These are phyloP conservation scores for Spisula subtruncata DNA, from an alignment of 2,888 invertebrate genomes.

Conservation along the genomic window DNA sequence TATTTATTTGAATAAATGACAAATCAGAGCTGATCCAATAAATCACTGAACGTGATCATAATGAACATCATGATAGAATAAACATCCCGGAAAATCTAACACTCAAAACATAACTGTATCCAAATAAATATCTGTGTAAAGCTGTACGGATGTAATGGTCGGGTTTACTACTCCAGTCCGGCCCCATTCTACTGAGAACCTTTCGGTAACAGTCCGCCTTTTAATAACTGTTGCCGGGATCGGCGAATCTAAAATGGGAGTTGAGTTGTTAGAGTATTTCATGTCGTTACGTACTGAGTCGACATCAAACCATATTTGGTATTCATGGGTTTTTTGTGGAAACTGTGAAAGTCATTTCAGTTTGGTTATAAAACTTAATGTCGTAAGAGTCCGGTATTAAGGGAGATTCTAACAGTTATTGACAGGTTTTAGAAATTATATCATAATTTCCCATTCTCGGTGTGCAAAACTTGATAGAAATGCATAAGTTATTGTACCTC, in stretches of 20 bases:
- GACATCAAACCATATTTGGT: too few relatives aligned
- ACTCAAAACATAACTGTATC: background rate
- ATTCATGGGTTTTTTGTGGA: too few relatives aligned
- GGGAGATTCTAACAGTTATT: background rate
- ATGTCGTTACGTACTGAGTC: too few relatives aligned
- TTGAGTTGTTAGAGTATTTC: too few relatives aligned
- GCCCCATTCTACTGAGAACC: too few relatives aligned
- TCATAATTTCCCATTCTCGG: background rate
- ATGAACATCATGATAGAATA: constrained; percentile 26
- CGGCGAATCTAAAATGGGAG: too few relatives aligned
- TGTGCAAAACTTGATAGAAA: background rate
- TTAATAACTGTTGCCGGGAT: too few relatives aligned
- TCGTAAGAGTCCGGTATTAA: too few relatives aligned
- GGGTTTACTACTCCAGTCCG: background rate
- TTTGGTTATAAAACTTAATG: too few relatives aligned
- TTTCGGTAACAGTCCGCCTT: too few relatives aligned
- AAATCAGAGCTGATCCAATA: constrained; percentile 44
- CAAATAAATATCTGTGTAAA: background rate
- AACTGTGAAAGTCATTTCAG: too few relatives aligned
- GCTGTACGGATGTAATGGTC: background rate
- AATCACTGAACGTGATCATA: constrained; percentile 38
- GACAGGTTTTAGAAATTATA: background rate
- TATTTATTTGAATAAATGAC: constrained; percentile 61
- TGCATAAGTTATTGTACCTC: background rate
- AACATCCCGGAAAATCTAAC: constrained; percentile 18